These are phyloP conservation scores for Geopemphigus sp. DNA, from an alignment of 1,140 invertebrate species.

Conservation along the genomic window DNA sequence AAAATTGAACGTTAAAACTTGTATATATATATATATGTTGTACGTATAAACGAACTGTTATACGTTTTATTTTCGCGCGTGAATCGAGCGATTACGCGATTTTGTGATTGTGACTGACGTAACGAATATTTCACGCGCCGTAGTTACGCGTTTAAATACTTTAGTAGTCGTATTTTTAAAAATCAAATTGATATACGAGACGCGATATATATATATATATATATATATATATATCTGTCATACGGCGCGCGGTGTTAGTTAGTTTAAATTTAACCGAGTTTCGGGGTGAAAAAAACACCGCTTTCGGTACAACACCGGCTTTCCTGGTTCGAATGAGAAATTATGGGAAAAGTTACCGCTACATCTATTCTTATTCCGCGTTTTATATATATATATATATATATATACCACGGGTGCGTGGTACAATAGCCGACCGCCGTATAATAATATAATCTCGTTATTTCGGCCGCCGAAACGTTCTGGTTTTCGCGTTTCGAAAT, in stretches of 20 bases:
- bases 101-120: background rate
- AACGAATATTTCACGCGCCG: background rate
- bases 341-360: constrained; percentile 32
- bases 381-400: no score
- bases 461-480: constrained; percentile 17
- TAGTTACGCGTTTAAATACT: background rate
- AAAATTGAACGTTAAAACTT: no score
- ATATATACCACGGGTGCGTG: constrained; percentile 22
- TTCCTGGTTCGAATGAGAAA: constrained; percentile 40
- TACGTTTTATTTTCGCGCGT: background rate
- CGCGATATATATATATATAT: background rate
- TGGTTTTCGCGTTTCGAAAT: constrained; percentile 15
- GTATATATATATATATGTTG: no score
- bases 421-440: constrained; percentile 23
- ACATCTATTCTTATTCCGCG: background rate
- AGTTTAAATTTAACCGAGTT: constrained; percentile 13
- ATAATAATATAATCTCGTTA: constrained; percentile 45
- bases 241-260: background rate
- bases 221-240: background rate
- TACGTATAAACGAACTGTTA: no score
- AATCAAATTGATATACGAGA: constrained; percentile 12
- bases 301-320: background rate
- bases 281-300: background rate
- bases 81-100: background rate
- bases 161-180: background rate